A percentile compares a stretch with the other conserved stretches of the same genome.
Evolutionary conservation across 1,140 invertebrate species (phyloP).

Genomic region (Eueides isabella): DNA sequence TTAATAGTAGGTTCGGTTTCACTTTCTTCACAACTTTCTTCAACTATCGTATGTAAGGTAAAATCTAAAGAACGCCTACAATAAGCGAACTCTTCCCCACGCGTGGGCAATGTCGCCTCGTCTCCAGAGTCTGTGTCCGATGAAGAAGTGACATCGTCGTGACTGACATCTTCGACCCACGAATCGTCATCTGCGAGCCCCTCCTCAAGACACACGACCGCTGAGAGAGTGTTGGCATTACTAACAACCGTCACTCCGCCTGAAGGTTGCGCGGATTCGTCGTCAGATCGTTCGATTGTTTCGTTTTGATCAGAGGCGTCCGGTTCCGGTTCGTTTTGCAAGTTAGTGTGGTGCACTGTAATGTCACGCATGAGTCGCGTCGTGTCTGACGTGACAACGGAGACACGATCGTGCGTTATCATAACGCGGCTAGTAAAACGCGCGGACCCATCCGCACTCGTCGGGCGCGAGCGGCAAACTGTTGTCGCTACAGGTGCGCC

Average conservation of each 20-base stretch:
- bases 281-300: conserved; percentile 72
- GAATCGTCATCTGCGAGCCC: conserved; percentile 93
- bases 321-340: conserved; percentile 71
- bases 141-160: conserved; percentile 84
- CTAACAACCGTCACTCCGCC: conserved; percentile 85
- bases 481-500: conserved; percentile 76
- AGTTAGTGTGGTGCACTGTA: conserved; percentile 83
- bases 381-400: conserved; percentile 88
- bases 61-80: conserved; percentile 92
- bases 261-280: conserved; percentile 70
- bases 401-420: conserved; percentile 91
- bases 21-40: conserved; percentile 96
- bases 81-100: conserved; percentile 92
- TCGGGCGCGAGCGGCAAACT: conserved; percentile 81
- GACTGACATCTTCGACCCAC: conserved; percentile 92
- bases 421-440: conserved; percentile 93
- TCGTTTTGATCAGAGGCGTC: conserved; percentile 58
- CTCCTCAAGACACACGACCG: conserved; percentile 90
- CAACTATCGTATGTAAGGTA: conserved; percentile 95
- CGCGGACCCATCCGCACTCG: conserved; percentile 83
- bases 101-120: conserved; percentile 84
- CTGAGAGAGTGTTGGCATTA: conserved; percentile 85
- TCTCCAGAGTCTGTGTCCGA: conserved; percentile 84
- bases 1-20: conserved; percentile 87
- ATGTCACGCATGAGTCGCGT: conserved; percentile 85